Evolutionary conservation across 2,113 vertebrate species (phyloP).

Genomic region (Mugil cephalus): DNA sequence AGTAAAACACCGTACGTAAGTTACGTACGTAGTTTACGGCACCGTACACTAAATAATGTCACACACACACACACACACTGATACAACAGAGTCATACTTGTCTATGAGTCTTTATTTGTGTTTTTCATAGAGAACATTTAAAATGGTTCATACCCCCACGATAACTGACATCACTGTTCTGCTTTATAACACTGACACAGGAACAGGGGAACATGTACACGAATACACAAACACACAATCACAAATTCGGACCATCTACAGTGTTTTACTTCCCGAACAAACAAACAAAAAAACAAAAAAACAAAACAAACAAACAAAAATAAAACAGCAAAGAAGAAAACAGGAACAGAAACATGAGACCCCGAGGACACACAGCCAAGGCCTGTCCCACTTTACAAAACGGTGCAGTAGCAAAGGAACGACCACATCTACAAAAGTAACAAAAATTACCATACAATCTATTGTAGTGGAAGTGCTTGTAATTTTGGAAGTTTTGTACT

Average conservation of each 20-base stretch:
- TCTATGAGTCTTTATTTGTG: constrained; percentile 84
- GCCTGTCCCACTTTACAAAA: constrained; percentile 85
- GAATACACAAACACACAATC: constrained; percentile 85
- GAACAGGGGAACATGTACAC: constrained; percentile 84
- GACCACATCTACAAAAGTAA: constrained; percentile 83
- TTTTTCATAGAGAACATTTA: constrained; percentile 87
- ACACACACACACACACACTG: constrained; percentile 12
- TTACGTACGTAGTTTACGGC: too few relatives aligned
- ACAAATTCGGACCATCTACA: constrained; percentile 82
- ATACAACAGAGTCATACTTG: constrained; percentile 35
- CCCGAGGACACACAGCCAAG: constrained; percentile 82
- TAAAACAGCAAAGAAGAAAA: constrained; percentile 12
- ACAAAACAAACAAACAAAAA: constrained; percentile 10
- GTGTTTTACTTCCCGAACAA: constrained; percentile 73
- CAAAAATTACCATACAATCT: constrained; percentile 81
- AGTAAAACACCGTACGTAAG: too few relatives aligned
- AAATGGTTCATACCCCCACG: constrained; percentile 84
- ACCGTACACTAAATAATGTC: not conserved
- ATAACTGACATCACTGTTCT: constrained; percentile 85
- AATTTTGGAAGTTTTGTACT: constrained; percentile 80
- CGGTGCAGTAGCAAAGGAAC: constrained; percentile 81
- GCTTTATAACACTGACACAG: constrained; percentile 85
- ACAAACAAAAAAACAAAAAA: constrained; percentile 14
- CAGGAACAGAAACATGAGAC: constrained; percentile 58
- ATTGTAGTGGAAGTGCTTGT: constrained; percentile 84